These are phyloP conservation scores for Zoroaster sp. DNA, from an alignment of 53 echinoderm and acorn worm genomes.

Conservation along the genomic window DNA sequence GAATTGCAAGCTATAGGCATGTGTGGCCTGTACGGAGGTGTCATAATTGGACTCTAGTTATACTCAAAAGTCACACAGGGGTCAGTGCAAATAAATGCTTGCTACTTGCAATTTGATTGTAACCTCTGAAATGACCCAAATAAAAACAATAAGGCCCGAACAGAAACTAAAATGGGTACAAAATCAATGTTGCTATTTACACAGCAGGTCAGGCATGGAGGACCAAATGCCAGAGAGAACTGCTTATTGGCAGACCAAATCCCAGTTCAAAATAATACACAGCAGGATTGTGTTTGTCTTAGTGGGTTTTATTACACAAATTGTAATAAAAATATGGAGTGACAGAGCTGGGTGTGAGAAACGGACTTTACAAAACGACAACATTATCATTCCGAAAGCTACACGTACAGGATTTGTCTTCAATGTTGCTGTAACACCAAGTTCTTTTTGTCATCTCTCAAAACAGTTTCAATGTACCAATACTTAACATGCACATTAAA, in stretches of 20 bases:
- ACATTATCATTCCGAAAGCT: too few relatives aligned
- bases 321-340: too few relatives aligned
- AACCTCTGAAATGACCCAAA: not conserved
- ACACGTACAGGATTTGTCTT: too few relatives aligned
- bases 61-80: not conserved
- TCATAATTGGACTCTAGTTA: not conserved
- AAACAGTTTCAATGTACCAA: too few relatives aligned
- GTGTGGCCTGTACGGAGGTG: not conserved
- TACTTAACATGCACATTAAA: too few relatives aligned
- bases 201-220: not conserved
- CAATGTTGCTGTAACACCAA: too few relatives aligned
- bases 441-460: too few relatives aligned
- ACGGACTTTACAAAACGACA: too few relatives aligned
- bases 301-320: too few relatives aligned
- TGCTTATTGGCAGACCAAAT: not conserved
- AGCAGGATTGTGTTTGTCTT: too few relatives aligned
- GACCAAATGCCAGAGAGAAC: not conserved
- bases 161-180: not conserved
- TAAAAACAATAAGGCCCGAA: not conserved
- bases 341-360: too few relatives aligned
- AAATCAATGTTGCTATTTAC: conserved; percentile 1
- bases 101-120: not conserved
- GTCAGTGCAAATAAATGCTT: not conserved
- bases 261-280: too few relatives aligned
- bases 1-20: not conserved